phyloP scores from a whole-genome alignment of 92 coral and sea anemone species.

The Heteractis magnifica region DNA sequence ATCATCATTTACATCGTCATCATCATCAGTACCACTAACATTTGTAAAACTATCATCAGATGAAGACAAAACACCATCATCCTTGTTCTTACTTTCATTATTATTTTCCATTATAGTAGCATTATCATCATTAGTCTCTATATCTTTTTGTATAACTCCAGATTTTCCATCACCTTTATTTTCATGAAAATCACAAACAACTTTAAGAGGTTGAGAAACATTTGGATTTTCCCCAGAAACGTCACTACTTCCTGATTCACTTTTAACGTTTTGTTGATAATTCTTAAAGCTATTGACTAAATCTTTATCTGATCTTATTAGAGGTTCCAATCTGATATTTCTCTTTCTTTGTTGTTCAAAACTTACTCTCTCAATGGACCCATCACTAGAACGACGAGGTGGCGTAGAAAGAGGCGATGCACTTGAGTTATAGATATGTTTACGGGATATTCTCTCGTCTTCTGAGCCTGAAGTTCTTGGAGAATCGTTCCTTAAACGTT shows the following conservation, averaged over 20 bases:
- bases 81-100: slow-evolving; percentile 21
- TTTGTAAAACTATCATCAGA: slow-evolving; percentile 86
- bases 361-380: slow-evolving; percentile 41
- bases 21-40: slow-evolving; percentile 76
- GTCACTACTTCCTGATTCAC: slow-evolving; percentile 21
- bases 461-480: slow-evolving; percentile 81
- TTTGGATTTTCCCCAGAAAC: slow-evolving; percentile 15
- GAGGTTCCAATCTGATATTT: slow-evolving; percentile 62
- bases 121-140: neutral
- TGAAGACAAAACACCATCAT: slow-evolving; percentile 39
- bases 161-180: neutral
- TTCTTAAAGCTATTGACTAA: slow-evolving; percentile 53
- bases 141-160: neutral
- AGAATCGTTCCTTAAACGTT: slow-evolving; percentile 68
- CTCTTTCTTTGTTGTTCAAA: slow-evolving; percentile 47
- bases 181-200: slow-evolving; percentile 29
- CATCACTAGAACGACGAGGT: slow-evolving; percentile 43
- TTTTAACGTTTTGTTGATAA: slow-evolving; percentile 56
- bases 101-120: neutral
- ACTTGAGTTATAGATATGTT: slow-evolving; percentile 46
- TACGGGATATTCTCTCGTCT: slow-evolving; percentile 55
- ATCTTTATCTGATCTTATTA: slow-evolving; percentile 57
- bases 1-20: slow-evolving; percentile 42
- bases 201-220: slow-evolving; percentile 35
- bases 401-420: slow-evolving; percentile 52